Conservation (phyloP, 2,797 vertebrate species). For the Spondyliosoma cantharus region DNA sequence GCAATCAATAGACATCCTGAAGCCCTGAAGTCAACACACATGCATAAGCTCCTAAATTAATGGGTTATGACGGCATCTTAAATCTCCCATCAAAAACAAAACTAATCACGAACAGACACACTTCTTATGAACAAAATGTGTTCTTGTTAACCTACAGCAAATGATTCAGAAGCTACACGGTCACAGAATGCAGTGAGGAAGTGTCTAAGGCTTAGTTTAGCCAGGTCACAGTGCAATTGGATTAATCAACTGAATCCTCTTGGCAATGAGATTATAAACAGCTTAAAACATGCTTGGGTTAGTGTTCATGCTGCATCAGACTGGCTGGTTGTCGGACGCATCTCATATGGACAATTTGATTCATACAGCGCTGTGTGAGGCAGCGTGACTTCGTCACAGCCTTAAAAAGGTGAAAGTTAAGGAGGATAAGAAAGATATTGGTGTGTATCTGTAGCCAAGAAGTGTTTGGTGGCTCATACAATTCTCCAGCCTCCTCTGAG, state of each 20-base stretch:
- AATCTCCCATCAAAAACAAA: neutral
- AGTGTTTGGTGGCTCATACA: slow-evolving; percentile 14
- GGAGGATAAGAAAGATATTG: neutral
- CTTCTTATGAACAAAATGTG: neutral
- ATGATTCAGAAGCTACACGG: neutral
- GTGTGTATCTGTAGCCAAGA: neutral
- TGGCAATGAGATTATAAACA: slow-evolving; percentile 76
- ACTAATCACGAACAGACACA: slow-evolving; percentile 2
- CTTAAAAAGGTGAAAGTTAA: neutral
- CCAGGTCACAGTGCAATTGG: slow-evolving; percentile 71
- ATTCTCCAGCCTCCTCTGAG: slow-evolving; percentile 52
- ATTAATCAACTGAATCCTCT: slow-evolving; percentile 81
- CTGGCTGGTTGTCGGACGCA: slow-evolving; percentile 13
- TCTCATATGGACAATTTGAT: slow-evolving; percentile 27
- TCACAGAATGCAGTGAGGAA: slow-evolving; percentile 7
- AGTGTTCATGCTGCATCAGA: slow-evolving; percentile 29
- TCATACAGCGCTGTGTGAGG: neutral
- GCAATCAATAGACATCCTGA: neutral
- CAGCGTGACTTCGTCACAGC: neutral
- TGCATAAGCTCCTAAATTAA: neutral
- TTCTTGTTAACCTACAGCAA: neutral
- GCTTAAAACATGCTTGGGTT: slow-evolving; percentile 61
- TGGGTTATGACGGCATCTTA: neutral
- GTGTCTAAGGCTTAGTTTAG: slow-evolving; percentile 31
- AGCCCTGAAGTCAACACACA: neutral